Conservation (phyloP, 2,797 vertebrate genomes). For the Xenopus petersii region DNA sequence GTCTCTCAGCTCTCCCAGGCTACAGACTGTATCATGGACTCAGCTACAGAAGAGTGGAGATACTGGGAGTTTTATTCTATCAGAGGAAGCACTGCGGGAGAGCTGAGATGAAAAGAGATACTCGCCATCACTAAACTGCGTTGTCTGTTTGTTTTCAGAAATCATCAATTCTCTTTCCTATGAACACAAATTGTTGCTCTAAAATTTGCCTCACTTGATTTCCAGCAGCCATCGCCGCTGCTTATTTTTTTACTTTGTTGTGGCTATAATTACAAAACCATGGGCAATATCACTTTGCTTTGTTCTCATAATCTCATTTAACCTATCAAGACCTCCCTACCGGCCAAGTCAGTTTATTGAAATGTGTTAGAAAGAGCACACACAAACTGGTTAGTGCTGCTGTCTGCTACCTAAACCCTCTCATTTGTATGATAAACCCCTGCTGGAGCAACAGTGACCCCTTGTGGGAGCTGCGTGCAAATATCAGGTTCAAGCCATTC, state of each 20-base stretch:
- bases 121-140: slow-evolving; percentile 38
- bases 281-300: slow-evolving; percentile 43
- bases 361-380: slow-evolving; percentile 22
- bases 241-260: slow-evolving; percentile 31
- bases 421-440: background rate
- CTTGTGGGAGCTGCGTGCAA: slow-evolving; percentile 27
- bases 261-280: slow-evolving; percentile 40
- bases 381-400: slow-evolving; percentile 27
- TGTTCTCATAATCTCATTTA: slow-evolving; percentile 47
- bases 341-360: slow-evolving; percentile 31
- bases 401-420: background rate
- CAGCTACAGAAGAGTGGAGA: slow-evolving; percentile 5
- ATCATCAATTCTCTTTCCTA: slow-evolving; percentile 36
- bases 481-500: no score
- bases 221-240: slow-evolving; percentile 15
- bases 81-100: slow-evolving; percentile 24
- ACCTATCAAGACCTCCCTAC: slow-evolving; percentile 45
- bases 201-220: slow-evolving; percentile 24
- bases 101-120: slow-evolving; percentile 36
- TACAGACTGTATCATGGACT: slow-evolving; percentile 2
- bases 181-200: slow-evolving; percentile 32
- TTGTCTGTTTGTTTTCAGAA: slow-evolving; percentile 37
- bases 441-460: slow-evolving; percentile 47
- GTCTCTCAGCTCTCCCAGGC: background rate
- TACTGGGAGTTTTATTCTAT: slow-evolving; percentile 26